Evolutionary conservation across 1,140 invertebrate species (phyloP), one percentile per base, ranked within the genome.

Genomic region (Leptopilina boulardi): DNA sequence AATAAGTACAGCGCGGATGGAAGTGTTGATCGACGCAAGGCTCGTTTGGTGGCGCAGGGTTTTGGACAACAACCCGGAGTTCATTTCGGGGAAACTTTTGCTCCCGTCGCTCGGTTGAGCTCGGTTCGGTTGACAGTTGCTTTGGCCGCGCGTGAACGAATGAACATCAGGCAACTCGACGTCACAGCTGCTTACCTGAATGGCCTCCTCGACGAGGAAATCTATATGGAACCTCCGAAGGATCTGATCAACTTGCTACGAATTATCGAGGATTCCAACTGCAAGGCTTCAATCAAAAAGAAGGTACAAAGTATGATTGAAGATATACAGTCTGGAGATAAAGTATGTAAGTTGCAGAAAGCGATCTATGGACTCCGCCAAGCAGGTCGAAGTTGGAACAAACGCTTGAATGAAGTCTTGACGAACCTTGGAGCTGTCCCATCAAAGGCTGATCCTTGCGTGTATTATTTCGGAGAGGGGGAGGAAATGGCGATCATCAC

Each of bases 121-220:
- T 59, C 56, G 10, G 6, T 59, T 23, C 19, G 56, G 6, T 9
- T 74, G 0, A n/a, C 13, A 71, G 34, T 23, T 15, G 26, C 73
- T 21, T 23, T 56, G 6, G 73, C 73, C 10, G 80, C 79, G 0
- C 70, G 72, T 9, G 42, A 76, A 21, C 19, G 70, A 1, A 13
- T 79, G 21, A 66, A 76, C 4, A 76, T 76, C 23, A n/a, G 59
- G 15, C 84, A 84, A 26, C 77, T 85, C 30, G 87, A 89, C 78
- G 73, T 89, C 3, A 81, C 76, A 19, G 89, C 84, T 38, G 88
- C 88, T 13, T 88, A 84, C 82, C 59, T 89, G n/a, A 76, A 89
- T 78, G 85, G 78, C 9, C 70, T 80, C 10, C 41, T 89, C 5
- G 74, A 84, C 11, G 82, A 87, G 80, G 76, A 82, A 41, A 66